Conservation (phyloP, 2,113 vertebrate genomes). For the Neodon shergylaensis region DNA sequence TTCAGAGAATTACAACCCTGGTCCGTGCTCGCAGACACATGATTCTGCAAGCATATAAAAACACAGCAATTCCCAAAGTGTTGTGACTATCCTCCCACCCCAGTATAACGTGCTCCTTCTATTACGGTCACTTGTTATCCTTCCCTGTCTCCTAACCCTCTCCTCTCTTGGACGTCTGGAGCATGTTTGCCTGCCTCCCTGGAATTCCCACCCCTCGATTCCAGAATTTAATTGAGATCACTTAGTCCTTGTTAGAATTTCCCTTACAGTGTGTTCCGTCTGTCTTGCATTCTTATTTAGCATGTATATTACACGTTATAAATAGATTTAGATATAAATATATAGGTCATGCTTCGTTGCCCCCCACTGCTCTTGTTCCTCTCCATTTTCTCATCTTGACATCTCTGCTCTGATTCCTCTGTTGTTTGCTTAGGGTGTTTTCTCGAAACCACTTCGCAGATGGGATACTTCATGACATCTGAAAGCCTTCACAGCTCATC, state of each 20-base stretch:
- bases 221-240: conserved; percentile 21
- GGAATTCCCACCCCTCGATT: background rate
- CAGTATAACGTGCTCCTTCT: background rate
- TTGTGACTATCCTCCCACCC: background rate
- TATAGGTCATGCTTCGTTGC: conserved; percentile 31
- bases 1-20: background rate
- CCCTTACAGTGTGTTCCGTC: background rate
- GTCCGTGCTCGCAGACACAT: background rate
- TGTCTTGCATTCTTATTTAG: conserved; percentile 39
- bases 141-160: background rate
- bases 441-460: conserved; percentile 12
- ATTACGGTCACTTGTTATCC: background rate
- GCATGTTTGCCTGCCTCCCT: background rate
- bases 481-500: background rate
- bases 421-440: background rate
- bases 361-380: conserved; percentile 40
- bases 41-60: background rate
- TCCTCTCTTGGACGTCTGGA: background rate
- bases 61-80: conserved; percentile 25
- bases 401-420: conserved; percentile 46
- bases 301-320: background rate
- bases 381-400: conserved; percentile 49
- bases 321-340: conserved; percentile 56
- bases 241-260: conserved; percentile 40
- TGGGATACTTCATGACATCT: background rate